These are phyloP conservation scores for Pseudopodoces humilis DNA, from an alignment of 2,113 vertebrate genomes.

Conservation along the genomic window DNA sequence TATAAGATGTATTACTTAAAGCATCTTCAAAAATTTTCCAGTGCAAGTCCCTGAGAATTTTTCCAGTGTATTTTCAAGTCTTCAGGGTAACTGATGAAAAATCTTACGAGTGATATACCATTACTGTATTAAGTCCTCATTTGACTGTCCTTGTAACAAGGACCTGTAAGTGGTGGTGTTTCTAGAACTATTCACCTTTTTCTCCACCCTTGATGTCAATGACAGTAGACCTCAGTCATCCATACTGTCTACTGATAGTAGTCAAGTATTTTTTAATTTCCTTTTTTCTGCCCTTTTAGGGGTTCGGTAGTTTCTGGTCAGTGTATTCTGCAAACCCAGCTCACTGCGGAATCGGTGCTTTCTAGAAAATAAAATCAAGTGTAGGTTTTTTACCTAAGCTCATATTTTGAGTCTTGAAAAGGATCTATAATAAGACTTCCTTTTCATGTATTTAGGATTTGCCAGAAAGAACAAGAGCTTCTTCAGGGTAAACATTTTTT, in stretches of 20 bases:
- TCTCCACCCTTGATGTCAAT: not conserved
- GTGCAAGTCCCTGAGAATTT: not conserved
- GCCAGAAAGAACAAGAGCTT: not conserved
- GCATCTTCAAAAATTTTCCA: not conserved
- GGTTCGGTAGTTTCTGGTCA: not conserved
- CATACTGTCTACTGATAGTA: not conserved
- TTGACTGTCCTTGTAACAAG: not conserved
- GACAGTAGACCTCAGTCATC: not conserved
- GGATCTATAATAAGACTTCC: not conserved
- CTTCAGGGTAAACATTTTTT: not conserved
- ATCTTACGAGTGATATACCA: fast-evolving
- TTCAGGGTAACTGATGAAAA: not conserved
- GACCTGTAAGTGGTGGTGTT: not conserved
- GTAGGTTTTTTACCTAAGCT: not conserved
- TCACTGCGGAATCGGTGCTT: not conserved
- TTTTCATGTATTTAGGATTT: not conserved
- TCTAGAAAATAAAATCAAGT: not conserved
- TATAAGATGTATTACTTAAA: not conserved
- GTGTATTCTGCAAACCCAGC: not conserved
- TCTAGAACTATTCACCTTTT: not conserved
- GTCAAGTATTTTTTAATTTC: not conserved
- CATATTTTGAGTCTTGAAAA: not conserved
- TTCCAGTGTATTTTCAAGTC: not conserved
- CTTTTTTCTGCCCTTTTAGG: not conserved
- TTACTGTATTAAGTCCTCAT: not conserved